Evolutionary conservation across 2,797 vertebrate species (phyloP).

Genomic region (Myioborus melanocephalus): DNA sequence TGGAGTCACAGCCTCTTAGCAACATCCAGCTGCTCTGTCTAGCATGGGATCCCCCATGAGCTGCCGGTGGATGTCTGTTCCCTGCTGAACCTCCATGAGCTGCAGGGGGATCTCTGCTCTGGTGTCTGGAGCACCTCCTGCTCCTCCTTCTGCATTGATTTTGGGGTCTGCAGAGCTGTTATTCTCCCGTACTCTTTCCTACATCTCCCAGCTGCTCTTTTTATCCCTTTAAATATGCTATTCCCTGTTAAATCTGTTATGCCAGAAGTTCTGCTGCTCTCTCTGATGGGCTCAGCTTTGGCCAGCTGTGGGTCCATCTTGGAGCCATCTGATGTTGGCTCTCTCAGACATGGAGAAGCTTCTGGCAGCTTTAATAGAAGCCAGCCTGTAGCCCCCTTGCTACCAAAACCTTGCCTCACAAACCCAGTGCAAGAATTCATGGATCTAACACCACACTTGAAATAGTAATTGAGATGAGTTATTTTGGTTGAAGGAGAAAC

Average conservation of each 20-base stretch:
- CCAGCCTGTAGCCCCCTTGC: neutral
- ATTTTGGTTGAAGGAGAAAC: neutral
- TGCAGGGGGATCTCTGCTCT: neutral
- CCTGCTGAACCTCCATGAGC: neutral
- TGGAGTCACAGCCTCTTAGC: neutral
- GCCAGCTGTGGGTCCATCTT: neutral
- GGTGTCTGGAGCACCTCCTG: neutral
- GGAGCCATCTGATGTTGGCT: neutral
- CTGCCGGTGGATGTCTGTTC: neutral
- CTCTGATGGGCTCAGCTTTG: neutral
- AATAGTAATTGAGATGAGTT: neutral
- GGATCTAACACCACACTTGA: neutral
- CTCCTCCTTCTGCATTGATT: neutral
- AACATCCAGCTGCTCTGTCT: neutral
- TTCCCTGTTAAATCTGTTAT: neutral
- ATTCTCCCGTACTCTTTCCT: neutral
- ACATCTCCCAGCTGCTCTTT: neutral
- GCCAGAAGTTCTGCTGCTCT: neutral
- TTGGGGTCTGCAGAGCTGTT: neutral
- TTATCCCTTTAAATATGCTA: neutral
- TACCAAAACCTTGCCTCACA: neutral
- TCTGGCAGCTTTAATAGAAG: neutral
- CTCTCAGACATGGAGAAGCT: neutral
- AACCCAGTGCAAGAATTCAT: neutral
- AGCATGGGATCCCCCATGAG: accelerated